phyloP scores from a whole-genome alignment of 2,113 vertebrate species.

The Lepidothrix coronata region DNA sequence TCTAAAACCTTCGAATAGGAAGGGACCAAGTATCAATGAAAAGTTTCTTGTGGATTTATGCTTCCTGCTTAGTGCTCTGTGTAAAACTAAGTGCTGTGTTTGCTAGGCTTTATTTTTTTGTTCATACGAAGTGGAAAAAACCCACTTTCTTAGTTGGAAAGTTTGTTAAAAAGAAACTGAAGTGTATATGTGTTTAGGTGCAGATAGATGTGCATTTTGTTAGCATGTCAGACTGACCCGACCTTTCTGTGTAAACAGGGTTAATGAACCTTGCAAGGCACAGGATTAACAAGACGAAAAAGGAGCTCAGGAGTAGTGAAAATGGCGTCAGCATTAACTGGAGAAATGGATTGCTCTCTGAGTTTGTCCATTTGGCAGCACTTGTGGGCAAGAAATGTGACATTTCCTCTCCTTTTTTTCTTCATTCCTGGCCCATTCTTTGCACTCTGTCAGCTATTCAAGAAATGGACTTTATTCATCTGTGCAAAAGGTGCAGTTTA shows the following conservation, averaged over 20 bases:
- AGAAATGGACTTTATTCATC: neutral
- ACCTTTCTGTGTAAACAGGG: slow-evolving; percentile 28
- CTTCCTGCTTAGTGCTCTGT: neutral
- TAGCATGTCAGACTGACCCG: slow-evolving; percentile 26
- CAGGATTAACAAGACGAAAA: slow-evolving; percentile 25
- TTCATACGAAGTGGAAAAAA: neutral
- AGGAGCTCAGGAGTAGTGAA: neutral
- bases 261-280: slow-evolving; percentile 59
- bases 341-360: slow-evolving; percentile 21
- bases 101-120: neutral
- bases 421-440: slow-evolving; percentile 13
- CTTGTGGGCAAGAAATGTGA: neutral
- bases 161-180: neutral
- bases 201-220: neutral
- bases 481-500: neutral
- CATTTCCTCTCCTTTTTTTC: neutral
- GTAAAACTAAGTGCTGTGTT: neutral
- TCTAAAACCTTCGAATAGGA: neutral
- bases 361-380: slow-evolving; percentile 34
- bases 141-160: neutral
- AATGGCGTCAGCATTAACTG: neutral
- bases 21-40: neutral
- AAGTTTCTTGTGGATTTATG: neutral
- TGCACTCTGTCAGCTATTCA: neutral
- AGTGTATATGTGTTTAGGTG: neutral